These are phyloP conservation scores for Micromesistius poutassou DNA, from an alignment of 2,797 vertebrate genomes.

Conservation along the genomic window DNA sequence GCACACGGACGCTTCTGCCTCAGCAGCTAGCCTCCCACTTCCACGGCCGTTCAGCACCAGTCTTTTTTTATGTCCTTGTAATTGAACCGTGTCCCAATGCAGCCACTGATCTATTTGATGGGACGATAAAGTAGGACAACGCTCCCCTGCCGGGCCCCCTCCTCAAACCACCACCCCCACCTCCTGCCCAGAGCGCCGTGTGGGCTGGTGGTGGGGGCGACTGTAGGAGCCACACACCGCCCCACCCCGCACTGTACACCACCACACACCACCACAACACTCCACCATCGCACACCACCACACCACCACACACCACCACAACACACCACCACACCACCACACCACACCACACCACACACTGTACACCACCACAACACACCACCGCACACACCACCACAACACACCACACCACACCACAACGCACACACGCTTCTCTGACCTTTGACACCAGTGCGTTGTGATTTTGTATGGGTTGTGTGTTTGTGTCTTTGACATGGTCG, in stretches of 20 bases:
- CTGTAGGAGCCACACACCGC: conserved; percentile 8
- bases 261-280: no score
- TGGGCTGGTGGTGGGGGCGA: conserved; percentile 10
- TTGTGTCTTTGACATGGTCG: background rate
- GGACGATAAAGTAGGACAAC: conserved; percentile 52
- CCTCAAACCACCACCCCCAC: conserved; percentile 24
- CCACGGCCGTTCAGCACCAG: conserved; percentile 2
- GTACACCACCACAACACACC: no score
- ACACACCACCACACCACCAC: no score
- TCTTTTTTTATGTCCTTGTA: conserved; percentile 3
- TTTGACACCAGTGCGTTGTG: no score
- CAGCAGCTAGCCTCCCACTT: no score
- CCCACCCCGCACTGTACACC: no score
- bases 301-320: no score
- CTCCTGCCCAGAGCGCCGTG: conserved; percentile 13
- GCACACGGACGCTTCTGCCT: conserved; percentile 5
- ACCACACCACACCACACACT: no score
- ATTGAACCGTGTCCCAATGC: conserved; percentile 42
- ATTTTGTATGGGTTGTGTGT: conserved; percentile 12
- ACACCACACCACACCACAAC: no score
- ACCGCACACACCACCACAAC: no score
- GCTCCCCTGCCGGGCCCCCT: conserved; percentile 46
- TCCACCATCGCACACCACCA: no score
- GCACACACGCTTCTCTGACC: no score
- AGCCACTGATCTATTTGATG: conserved; percentile 45